These are phyloP conservation scores for Hippocampus barbouri DNA, from an alignment of 2,113 vertebrate genomes.

Conservation along the genomic window DNA sequence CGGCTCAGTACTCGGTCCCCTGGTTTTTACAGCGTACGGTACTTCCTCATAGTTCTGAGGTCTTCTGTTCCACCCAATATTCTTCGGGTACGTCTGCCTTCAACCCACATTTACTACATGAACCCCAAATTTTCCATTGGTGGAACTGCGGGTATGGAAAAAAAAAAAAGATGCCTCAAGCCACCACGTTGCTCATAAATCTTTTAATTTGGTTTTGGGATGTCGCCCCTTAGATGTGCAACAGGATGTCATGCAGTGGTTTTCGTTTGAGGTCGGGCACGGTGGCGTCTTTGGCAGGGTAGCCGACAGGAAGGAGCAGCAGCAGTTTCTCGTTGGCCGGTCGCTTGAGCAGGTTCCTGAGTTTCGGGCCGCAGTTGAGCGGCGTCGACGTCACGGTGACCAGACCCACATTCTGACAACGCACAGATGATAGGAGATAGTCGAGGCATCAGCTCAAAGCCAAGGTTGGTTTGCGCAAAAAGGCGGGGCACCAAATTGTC, in stretches of 20 bases:
- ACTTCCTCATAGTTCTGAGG: no score
- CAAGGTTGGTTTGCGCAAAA: no score
- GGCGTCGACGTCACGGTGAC: conserved; percentile 90
- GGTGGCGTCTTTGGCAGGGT: conserved; percentile 78
- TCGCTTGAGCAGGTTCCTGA: conserved; percentile 80
- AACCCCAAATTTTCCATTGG: no score
- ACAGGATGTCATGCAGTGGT: conserved; percentile 79
- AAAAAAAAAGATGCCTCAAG: no score
- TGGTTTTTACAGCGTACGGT: no score
- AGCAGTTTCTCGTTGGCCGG: conserved; percentile 89
- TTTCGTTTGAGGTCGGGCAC: conserved; percentile 85
- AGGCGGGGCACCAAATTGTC: no score
- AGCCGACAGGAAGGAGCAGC: conserved; percentile 89
- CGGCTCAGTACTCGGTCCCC: no score
- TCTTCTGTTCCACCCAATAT: no score
- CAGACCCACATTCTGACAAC: conserved; percentile 81
- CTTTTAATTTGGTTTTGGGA: neutral
- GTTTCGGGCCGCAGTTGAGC: conserved; percentile 89
- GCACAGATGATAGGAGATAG: neutral
- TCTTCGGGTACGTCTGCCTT: no score
- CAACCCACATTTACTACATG: no score
- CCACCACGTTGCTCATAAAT: neutral
- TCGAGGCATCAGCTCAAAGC: neutral
- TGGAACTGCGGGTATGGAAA: no score
- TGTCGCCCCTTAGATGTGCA: conserved; percentile 67